A percentile compares a stretch with the other conserved stretches of the same genome.
Conservation (phyloP, 2,113 vertebrate species). For the Atractosteus spatula region DNA sequence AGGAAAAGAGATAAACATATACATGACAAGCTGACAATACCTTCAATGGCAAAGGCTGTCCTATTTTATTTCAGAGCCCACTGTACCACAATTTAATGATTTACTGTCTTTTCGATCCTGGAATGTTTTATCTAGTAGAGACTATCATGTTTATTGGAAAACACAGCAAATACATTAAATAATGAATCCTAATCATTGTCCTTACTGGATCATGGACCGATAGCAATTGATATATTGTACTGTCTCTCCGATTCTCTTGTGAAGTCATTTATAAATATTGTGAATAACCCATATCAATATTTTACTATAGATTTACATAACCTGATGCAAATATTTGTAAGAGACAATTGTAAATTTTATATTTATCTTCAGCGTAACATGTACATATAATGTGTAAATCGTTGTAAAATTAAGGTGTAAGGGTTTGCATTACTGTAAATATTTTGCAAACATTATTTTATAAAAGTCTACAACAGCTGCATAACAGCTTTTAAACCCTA, state of each 20-base stretch:
- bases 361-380: too few relatives aligned
- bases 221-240: too few relatives aligned
- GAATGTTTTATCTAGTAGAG: neutral
- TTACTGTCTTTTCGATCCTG: neutral
- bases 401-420: too few relatives aligned
- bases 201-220: too few relatives aligned
- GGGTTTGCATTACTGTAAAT: neutral
- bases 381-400: too few relatives aligned
- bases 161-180: too few relatives aligned
- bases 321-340: neutral
- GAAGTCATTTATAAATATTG: too few relatives aligned
- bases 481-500: too few relatives aligned
- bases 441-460: neutral
- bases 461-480: neutral
- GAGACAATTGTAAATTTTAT: too few relatives aligned
- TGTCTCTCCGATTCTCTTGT: too few relatives aligned
- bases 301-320: neutral
- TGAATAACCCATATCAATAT: neutral
- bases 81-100: neutral
- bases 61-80: neutral
- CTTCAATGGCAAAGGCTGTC: neutral
- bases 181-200: too few relatives aligned
- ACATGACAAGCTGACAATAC: slow-evolving; percentile 9
- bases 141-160: neutral
- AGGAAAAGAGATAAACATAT: slow-evolving; percentile 11